A percentile compares a stretch with the other conserved stretches of the same genome.
Conservation (phyloP, 92 coral and sea anemone species). For the Nematostella vectensis region DNA sequence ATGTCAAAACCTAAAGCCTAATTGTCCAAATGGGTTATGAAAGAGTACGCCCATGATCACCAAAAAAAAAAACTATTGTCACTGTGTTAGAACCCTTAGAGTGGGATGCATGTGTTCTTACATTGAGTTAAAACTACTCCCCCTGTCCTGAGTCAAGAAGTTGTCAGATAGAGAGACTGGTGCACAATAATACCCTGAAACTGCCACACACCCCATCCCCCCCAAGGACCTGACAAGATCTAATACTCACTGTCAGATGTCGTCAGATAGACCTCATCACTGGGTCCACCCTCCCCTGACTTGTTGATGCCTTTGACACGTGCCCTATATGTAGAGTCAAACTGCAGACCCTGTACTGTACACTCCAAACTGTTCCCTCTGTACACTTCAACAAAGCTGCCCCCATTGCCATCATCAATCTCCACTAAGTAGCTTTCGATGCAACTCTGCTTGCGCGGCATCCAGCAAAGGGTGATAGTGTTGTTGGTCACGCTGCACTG, state of each 20-base stretch:
- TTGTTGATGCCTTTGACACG: slow-evolving; percentile 80
- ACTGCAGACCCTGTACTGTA: slow-evolving; percentile 88
- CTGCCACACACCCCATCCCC: too few relatives aligned
- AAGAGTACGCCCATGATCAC: too few relatives aligned
- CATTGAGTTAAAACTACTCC: too few relatives aligned
- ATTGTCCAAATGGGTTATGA: too few relatives aligned
- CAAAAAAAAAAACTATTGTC: too few relatives aligned
- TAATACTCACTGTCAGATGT: slow-evolving; percentile 92
- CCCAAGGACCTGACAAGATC: too few relatives aligned
- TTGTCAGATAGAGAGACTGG: too few relatives aligned
- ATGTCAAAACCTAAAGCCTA: too few relatives aligned
- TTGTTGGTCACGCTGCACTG: slow-evolving; percentile 88
- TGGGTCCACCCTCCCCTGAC: slow-evolving; percentile 87
- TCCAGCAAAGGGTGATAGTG: slow-evolving; percentile 89
- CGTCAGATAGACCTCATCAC: slow-evolving; percentile 88
- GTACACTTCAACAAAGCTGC: slow-evolving; percentile 78
- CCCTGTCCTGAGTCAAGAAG: too few relatives aligned
- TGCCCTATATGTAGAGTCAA: slow-evolving; percentile 96
- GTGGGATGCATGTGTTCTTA: too few relatives aligned
- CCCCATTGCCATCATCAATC: slow-evolving; percentile 85
- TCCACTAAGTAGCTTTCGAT: slow-evolving; percentile 93
- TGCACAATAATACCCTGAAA: too few relatives aligned
- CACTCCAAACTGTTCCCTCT: slow-evolving; percentile 77
- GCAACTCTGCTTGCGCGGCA: slow-evolving; percentile 78
- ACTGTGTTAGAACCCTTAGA: too few relatives aligned